A percentile compares a stretch with the other conserved stretches of the same genome.
Conservation (phyloP, 2,797 vertebrate species). For the Amblyopsis hoosieri region DNA sequence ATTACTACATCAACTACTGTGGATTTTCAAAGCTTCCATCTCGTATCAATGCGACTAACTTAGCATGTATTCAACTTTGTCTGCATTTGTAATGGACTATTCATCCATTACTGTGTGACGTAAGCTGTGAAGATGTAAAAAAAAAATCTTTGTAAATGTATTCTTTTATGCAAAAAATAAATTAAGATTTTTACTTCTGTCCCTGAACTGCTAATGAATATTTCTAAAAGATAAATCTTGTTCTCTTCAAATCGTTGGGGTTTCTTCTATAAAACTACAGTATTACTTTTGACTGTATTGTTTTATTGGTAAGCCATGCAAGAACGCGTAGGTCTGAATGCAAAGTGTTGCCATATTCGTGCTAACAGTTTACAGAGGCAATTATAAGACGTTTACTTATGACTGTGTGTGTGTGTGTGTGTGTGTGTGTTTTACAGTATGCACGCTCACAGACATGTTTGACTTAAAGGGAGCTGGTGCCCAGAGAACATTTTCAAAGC, state of each 20-base stretch:
- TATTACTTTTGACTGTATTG: no score
- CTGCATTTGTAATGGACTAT: slow-evolving; percentile 55
- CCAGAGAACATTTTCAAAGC: slow-evolving; percentile 84
- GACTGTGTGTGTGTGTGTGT: neutral
- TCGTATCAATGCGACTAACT: slow-evolving; percentile 61
- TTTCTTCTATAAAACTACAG: no score
- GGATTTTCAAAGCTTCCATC: slow-evolving; percentile 57
- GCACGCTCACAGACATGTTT: slow-evolving; percentile 45
- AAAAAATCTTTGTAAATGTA: slow-evolving; percentile 43
- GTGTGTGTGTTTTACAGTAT: slow-evolving; percentile 52
- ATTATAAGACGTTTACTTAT: slow-evolving; percentile 68
- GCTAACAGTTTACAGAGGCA: slow-evolving; percentile 83
- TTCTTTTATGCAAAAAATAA: slow-evolving; percentile 43
- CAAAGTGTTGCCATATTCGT: slow-evolving; percentile 74
- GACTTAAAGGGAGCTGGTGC: slow-evolving; percentile 70
- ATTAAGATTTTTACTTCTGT: slow-evolving; percentile 46
- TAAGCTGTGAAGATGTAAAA: slow-evolving; percentile 39
- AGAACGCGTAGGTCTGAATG: neutral
- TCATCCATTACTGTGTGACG: slow-evolving; percentile 28
- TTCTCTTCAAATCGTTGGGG: no score
- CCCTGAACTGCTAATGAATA: slow-evolving; percentile 55
- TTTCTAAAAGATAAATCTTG: neutral
- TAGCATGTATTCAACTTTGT: slow-evolving; percentile 60
- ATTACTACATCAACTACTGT: slow-evolving; percentile 54
- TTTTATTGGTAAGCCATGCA: neutral